These are phyloP conservation scores for Ditylenchus weischeri DNA, from an alignment of 2,888 invertebrate genomes.

Conservation along the genomic window DNA sequence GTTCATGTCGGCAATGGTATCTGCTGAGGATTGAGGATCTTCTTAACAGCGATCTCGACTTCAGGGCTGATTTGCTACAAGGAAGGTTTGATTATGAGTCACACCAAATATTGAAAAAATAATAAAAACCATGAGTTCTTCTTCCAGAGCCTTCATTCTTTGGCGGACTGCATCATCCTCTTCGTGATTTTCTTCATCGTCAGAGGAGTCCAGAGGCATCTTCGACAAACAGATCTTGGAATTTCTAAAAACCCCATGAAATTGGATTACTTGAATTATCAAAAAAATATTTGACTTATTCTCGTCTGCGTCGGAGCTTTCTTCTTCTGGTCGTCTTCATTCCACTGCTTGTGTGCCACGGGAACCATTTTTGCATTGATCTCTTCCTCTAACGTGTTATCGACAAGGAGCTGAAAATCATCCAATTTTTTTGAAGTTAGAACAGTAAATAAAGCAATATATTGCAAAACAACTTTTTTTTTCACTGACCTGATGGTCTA, in stretches of 20 bases:
- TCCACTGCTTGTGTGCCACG: neutral
- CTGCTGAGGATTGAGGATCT: constrained; percentile 70
- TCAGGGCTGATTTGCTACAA: constrained; percentile 43
- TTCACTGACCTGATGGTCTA: constrained; percentile 15
- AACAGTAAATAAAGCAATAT: too few relatives aligned
- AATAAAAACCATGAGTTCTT: constrained; percentile 11
- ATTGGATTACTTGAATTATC: neutral
- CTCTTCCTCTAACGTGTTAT: neutral
- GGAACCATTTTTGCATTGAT: constrained; percentile 8
- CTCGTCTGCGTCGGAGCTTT: neutral
- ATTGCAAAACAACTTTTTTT: too few relatives aligned
- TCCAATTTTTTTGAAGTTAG: too few relatives aligned
- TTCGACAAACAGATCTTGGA: neutral
- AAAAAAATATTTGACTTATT: neutral
- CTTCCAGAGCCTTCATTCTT: constrained; percentile 20
- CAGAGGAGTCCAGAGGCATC: neutral
- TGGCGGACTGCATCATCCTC: constrained; percentile 29
- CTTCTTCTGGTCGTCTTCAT: constrained; percentile 11
- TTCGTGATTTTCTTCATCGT: constrained; percentile 20
- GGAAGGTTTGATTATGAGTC: neutral
- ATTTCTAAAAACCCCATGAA: constrained; percentile 4
- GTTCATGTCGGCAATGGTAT: constrained; percentile 66
- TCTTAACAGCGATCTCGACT: constrained; percentile 78
- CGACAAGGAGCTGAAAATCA: neutral
- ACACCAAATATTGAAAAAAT: neutral